Evolutionary conservation across 1,140 invertebrate genomes (phyloP).

Genomic region (Eupeodes corollae): DNA sequence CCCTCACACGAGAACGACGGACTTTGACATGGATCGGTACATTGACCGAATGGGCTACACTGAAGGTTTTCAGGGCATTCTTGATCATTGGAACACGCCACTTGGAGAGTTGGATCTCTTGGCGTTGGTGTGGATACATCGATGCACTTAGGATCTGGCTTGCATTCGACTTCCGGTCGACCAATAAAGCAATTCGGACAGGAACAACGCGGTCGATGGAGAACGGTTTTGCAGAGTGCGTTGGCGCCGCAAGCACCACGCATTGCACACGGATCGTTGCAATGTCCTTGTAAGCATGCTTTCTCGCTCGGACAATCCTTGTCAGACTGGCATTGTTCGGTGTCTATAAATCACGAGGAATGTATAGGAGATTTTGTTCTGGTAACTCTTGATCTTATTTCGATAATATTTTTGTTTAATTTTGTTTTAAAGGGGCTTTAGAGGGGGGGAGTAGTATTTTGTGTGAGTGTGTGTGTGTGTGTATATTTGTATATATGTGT

Average conservation of each 20-base stretch:
- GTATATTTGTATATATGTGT: not conserved
- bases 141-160: slow-evolving; percentile 62
- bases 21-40: slow-evolving; percentile 63
- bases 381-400: slow-evolving; percentile 23
- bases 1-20: slow-evolving; percentile 52
- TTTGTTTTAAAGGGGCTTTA: slow-evolving; percentile 1
- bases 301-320: slow-evolving; percentile 81
- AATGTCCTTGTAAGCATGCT: slow-evolving; percentile 76
- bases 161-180: slow-evolving; percentile 62
- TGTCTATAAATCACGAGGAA: slow-evolving; percentile 46
- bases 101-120: slow-evolving; percentile 38
- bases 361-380: slow-evolving; percentile 6
- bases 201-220: slow-evolving; percentile 71
- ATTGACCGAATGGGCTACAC: slow-evolving; percentile 59
- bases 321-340: slow-evolving; percentile 75
- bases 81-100: slow-evolving; percentile 49
- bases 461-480: no score
- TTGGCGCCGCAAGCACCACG: slow-evolving; percentile 79
- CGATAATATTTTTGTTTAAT: slow-evolving; percentile 8
- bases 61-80: slow-evolving; percentile 67
- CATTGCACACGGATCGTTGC: slow-evolving; percentile 79
- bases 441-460: not conserved
- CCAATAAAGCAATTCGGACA: slow-evolving; percentile 80
- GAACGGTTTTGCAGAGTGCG: slow-evolving; percentile 70
- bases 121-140: slow-evolving; percentile 40